Base-by-base conservation (phyloP, 1,140 invertebrate genomes). In the Ostrea denselamellosa region DNA sequence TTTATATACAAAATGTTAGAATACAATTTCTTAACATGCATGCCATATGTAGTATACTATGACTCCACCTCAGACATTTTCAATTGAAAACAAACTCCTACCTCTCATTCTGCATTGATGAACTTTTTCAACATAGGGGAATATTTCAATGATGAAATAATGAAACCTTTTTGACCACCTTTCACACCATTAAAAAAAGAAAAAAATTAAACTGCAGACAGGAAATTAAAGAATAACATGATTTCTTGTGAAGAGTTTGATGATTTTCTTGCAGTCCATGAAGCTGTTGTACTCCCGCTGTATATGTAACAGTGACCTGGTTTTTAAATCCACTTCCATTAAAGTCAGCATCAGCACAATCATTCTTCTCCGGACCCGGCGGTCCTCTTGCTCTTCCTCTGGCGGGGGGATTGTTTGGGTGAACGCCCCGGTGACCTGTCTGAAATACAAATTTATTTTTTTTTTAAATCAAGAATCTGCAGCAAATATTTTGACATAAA, bases 351-450 rank as follows among this genome's bases (percentile, higher is more conserved):
- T 58, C 71, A 87, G 83, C 77, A 87, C 77, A 9, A 85, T 92
- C 92, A 94, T 83, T 94, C 94, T 90, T 93, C 94, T 54, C 92
- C 92, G 28, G 91, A 91, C 17, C 93, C 93, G 65, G 90, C 90
- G 71, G 91, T 90, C 82, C 94, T 90, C 89, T 93, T 93, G 88
- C 90, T 94, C 87, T 92, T 92, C 87, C 94, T 89, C 89, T 94
- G 93, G 58, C 93, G 86, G 71, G 94, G 94, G 22, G 94, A 94
- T 87, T 93, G 92, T 88, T 93, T 94, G 81, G 93, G 94, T 62
- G 93, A 93, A 56, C 92, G 90, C 83, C 92, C 91, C 86, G 94
- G 94, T 62, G 94, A 94, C 82, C 91, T 92, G 89, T 93, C 93
- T 94, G 91, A 4, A 91, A 93, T 54, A 86, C 51, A 34, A 88